Percentiles rank a stretch among this genome's conserved stretches.
These are phyloP conservation scores for Pyrocoelia pectoralis DNA, from an alignment of 2,888 invertebrate genomes.

Conservation along the genomic window DNA sequence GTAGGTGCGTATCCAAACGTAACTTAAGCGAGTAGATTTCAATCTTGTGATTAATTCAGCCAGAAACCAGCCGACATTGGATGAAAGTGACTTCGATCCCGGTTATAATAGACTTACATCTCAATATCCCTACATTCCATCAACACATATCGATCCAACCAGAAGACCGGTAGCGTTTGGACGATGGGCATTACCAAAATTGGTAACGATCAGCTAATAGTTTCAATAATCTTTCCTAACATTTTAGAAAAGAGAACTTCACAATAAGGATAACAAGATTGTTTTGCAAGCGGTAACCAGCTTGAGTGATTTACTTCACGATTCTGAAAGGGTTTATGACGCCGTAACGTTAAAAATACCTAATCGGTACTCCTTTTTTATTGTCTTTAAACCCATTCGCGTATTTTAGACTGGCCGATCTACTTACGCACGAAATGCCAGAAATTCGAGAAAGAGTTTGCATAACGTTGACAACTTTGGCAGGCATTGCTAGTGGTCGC, in stretches of 20 bases:
- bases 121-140: slow-evolving; percentile 58
- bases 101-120: slow-evolving; percentile 54
- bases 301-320: slow-evolving; percentile 58
- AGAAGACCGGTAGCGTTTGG: slow-evolving; percentile 59
- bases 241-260: slow-evolving; percentile 57
- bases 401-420: slow-evolving; percentile 51
- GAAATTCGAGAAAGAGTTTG: slow-evolving; percentile 58
- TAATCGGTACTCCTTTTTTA: no score
- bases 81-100: slow-evolving; percentile 52
- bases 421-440: slow-evolving; percentile 50
- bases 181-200: slow-evolving; percentile 58
- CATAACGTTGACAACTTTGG: slow-evolving; percentile 54
- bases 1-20: slow-evolving; percentile 47
- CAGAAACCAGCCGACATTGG: slow-evolving; percentile 41
- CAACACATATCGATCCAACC: slow-evolving; percentile 57
- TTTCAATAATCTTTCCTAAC: not conserved
- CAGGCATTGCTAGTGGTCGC: slow-evolving; percentile 55
- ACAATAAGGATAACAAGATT: slow-evolving; percentile 50
- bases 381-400: not conserved
- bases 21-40: not conserved
- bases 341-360: slow-evolving; percentile 57
- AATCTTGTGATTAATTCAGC: slow-evolving; percentile 42
- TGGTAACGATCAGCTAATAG: slow-evolving; percentile 46
- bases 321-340: slow-evolving; percentile 60
- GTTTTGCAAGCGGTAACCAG: slow-evolving; percentile 59